Conservation (phyloP, 2,888 invertebrate genomes). For the Lasiommata megera region DNA sequence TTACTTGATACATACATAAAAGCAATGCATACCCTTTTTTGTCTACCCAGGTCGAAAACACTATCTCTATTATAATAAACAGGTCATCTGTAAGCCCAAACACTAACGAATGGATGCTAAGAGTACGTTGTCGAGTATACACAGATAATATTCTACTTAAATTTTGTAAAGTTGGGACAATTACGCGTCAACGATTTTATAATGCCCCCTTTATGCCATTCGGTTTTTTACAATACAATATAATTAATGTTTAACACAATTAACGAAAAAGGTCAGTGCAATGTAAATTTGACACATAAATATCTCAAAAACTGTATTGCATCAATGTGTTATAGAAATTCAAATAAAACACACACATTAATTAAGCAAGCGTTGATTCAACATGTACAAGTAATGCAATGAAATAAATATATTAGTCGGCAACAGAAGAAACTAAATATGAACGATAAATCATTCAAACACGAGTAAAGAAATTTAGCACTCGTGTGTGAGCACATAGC, state of each 20-base stretch:
- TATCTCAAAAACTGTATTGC: neutral
- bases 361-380: neutral
- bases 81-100: neutral
- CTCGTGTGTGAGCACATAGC: neutral
- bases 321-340: neutral
- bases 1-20: too few relatives aligned
- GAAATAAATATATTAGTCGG: conserved; percentile 17
- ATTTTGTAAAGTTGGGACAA: too few relatives aligned
- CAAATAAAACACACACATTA: neutral
- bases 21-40: too few relatives aligned
- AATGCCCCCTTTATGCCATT: neutral
- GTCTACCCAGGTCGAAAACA: too few relatives aligned
- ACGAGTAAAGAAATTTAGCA: conserved; percentile 7
- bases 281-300: too few relatives aligned
- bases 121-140: neutral
- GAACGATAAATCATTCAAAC: conserved; percentile 23
- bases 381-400: conserved; percentile 9
- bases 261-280: too few relatives aligned
- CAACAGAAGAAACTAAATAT: conserved; percentile 22
- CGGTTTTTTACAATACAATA: too few relatives aligned
- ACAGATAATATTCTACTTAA: neutral
- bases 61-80: neutral
- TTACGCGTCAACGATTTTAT: neutral
- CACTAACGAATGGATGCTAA: neutral
- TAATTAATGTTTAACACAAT: too few relatives aligned